Conservation (phyloP, 2,113 vertebrate species). For the Clarias gariepinus region DNA sequence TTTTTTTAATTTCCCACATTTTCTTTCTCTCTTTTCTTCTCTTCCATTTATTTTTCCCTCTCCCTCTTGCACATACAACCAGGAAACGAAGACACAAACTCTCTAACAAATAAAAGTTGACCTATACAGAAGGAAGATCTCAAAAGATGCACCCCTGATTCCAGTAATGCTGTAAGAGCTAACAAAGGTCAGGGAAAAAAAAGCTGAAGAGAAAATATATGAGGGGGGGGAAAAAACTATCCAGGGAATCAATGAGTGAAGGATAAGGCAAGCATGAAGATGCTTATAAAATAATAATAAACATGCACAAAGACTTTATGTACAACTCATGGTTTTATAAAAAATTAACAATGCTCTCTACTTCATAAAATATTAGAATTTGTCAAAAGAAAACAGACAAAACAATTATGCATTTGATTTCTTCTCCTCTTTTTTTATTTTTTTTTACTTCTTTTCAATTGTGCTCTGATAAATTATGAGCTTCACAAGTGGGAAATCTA, state of each 20-base stretch:
- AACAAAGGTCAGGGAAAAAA: not conserved
- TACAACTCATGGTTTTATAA: not conserved
- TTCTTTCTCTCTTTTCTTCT: not conserved
- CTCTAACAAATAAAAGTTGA: constrained; percentile 17
- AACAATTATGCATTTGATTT: not conserved
- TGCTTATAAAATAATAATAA: not conserved
- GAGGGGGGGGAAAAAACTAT: not conserved
- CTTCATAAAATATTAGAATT: not conserved
- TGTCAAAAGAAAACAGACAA: not conserved
- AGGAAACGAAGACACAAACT: not conserved
- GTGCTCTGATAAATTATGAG: not conserved
- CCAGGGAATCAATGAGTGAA: not conserved
- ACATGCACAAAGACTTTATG: not conserved
- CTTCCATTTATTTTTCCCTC: not conserved
- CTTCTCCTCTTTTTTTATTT: not conserved
- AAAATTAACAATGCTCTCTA: not conserved
- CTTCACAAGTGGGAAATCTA: not conserved
- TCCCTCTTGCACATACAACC: not conserved
- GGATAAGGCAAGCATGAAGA: not conserved
- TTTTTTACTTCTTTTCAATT: not conserved
- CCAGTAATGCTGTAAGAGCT: constrained; percentile 5
- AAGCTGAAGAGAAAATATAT: not conserved
- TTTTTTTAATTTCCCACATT: not conserved
- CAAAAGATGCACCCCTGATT: constrained; percentile 21
- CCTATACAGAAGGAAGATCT: constrained; percentile 24